phyloP scores from a whole-genome alignment of 2,113 vertebrate species.

The Pandion haliaetus region DNA sequence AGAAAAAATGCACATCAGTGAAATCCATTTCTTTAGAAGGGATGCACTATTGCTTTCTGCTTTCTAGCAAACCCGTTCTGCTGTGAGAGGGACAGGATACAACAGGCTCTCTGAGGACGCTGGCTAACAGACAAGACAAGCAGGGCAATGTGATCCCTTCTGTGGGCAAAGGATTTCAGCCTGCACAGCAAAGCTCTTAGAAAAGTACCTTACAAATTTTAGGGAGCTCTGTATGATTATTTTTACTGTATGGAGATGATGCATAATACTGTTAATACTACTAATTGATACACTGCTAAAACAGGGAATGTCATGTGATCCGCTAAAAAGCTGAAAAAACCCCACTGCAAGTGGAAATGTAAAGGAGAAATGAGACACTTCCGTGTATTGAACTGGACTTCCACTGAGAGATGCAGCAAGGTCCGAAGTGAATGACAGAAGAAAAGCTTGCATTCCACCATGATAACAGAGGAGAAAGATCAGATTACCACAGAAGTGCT shows the following conservation, averaged over 20 bases:
- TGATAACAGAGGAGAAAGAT: neutral
- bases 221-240: neutral
- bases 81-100: neutral
- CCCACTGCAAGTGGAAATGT: neutral
- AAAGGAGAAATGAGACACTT: neutral
- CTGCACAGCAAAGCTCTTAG: neutral
- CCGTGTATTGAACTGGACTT: neutral
- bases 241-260: neutral
- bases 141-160: neutral
- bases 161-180: neutral
- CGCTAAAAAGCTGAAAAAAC: neutral
- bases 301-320: neutral
- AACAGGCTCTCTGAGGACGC: neutral
- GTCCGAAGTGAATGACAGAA: neutral
- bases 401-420: neutral
- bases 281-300: neutral
- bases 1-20: neutral
- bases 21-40: neutral
- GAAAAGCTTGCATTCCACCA: neutral
- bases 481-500: neutral
- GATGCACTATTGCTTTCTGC: neutral
- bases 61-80: neutral
- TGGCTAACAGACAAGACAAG: neutral
- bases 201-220: neutral
- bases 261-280: neutral